Evolutionary conservation across 2,113 vertebrate genomes (phyloP).

Genomic region (Telmatochromis sp.): DNA sequence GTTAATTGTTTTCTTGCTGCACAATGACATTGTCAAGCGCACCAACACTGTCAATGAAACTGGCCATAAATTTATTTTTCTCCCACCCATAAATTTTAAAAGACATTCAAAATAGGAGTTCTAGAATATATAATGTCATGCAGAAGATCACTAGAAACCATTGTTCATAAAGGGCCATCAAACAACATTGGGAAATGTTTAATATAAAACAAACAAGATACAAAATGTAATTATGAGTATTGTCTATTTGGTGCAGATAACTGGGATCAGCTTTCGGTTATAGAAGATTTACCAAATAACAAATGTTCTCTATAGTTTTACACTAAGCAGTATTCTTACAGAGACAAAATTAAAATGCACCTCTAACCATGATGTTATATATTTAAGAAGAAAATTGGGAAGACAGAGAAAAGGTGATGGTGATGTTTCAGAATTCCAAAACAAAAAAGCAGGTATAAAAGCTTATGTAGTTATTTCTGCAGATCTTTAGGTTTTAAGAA

Average conservation of each 20-base stretch:
- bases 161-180: background rate
- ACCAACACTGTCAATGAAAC: background rate
- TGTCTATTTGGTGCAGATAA: background rate
- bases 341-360: background rate
- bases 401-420: background rate
- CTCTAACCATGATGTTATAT: background rate
- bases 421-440: background rate
- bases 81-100: background rate
- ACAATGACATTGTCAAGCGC: background rate
- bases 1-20: background rate
- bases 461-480: background rate
- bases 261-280: background rate
- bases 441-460: background rate
- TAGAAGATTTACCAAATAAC: fast-evolving
- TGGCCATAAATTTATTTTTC: fast-evolving
- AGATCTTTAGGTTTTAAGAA: background rate
- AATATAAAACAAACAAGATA: background rate
- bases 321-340: background rate
- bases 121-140: background rate
- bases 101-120: background rate
- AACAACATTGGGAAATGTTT: background rate
- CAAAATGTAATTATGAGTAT: background rate
- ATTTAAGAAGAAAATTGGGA: background rate
- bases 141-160: background rate
- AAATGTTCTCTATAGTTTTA: background rate